Evolutionary conservation across 2,797 vertebrate species (phyloP).

Genomic region (Gadopsis bispinosus): DNA sequence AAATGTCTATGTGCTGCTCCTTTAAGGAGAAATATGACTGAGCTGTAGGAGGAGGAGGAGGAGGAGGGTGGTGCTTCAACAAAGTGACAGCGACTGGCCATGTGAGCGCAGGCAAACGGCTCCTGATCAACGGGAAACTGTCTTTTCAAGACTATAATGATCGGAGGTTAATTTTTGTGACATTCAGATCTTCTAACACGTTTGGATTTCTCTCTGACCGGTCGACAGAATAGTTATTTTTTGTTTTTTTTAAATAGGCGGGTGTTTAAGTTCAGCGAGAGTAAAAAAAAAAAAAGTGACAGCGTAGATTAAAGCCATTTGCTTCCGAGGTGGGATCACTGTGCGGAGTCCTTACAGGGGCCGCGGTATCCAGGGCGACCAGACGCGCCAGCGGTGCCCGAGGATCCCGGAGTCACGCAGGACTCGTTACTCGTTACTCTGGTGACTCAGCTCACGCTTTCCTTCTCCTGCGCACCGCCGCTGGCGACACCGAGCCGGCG

Average conservation of each 20-base stretch:
- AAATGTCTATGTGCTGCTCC: conserved; percentile 60
- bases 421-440: conserved; percentile 31
- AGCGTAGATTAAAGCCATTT: not conserved
- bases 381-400: conserved; percentile 28
- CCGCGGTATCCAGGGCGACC: conserved; percentile 22
- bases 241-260: not conserved
- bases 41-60: conserved; percentile 37
- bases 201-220: conserved; percentile 7
- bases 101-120: conserved; percentile 47
- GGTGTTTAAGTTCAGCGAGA: not conserved
- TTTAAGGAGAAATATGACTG: conserved; percentile 79
- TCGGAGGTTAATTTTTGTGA: not conserved
- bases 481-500: conserved; percentile 24
- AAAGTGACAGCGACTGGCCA: conserved; percentile 61
- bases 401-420: conserved; percentile 29
- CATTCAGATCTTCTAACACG: not conserved
- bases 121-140: conserved; percentile 40
- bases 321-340: not conserved
- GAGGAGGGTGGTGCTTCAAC: conserved; percentile 70
- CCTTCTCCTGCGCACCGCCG: not conserved
- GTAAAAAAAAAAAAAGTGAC: not conserved
- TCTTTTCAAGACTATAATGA: not conserved
- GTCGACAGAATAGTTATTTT: not conserved
- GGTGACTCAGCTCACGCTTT: conserved; percentile 21
- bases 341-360: not conserved